Evolutionary conservation across 1,140 invertebrate species (phyloP), one percentile per base, ranked within the genome.

Genomic region (Caenorhabditis inopinata): DNA sequence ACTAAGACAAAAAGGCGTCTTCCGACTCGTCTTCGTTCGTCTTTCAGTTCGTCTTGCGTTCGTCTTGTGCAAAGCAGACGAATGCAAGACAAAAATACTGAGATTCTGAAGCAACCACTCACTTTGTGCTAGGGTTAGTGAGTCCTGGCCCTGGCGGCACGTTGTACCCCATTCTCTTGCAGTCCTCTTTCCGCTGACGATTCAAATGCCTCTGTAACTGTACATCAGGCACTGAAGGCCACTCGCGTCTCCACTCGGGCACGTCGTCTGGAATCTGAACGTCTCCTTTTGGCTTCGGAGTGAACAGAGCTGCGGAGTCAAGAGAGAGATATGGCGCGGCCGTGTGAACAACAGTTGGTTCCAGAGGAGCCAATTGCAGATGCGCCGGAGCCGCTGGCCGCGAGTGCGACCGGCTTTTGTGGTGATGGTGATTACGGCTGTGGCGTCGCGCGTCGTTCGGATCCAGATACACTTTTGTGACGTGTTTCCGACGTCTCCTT

Each of bases 201-300:
- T 68, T 68, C 58, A 68, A 68, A 38, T 38, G 16, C 16, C 58
- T 68, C 32, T 68, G 58, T 14, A 68, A 68, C 25, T 68, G 58
- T 21, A 68, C 58, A 42, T 68, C 58, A 18, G 58, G 58, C n/a
- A 68, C 58, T 9, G 58, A 18, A 38, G 58, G 58, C 58, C 58
- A 68, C 32, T 68, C 58, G 18, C 58, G n/a, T 42, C 58, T 68
- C 58, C 58, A 68, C 18, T 68, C 58, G 0, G 58, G 58, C 9
- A 68, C 9, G 9, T 18, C 32, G 18, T 68, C 58, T 32, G 53
- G 53, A n/a, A n/a, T 23, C 25, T 38, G 9, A 16, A 68, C 7
- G n/a, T 68, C 58, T 21, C 58, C 58, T 9, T 68, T 68, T 42
- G 58, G 58, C 38, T 68, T 68, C n/a, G 58, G 58, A 21, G 58